These are phyloP conservation scores for Bradypus variegatus DNA, from an alignment of 2,797 vertebrate species.

Conservation along the genomic window DNA sequence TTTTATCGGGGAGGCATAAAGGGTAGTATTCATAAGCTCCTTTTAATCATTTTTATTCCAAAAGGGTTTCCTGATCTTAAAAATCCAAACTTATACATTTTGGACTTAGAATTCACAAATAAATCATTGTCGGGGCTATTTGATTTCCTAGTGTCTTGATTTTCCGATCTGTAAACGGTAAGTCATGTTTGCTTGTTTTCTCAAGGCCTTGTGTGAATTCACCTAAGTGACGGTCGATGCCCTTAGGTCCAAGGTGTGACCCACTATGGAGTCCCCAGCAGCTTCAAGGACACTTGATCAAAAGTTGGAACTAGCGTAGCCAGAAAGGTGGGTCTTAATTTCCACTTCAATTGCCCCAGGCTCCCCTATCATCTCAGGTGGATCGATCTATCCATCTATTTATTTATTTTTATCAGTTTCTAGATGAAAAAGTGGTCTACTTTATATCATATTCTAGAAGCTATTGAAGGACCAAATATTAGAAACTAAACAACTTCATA, in stretches of 20 bases:
- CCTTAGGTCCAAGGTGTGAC: background rate
- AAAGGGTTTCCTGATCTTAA: background rate
- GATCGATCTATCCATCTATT: background rate
- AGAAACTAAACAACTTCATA: constrained; percentile 17
- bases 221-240: background rate
- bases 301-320: background rate
- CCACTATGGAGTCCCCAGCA: background rate
- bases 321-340: background rate
- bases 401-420: background rate
- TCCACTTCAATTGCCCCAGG: background rate
- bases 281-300: background rate
- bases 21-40: background rate
- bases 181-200: background rate
- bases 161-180: background rate
- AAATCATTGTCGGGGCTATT: background rate
- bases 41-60: constrained; percentile 1
- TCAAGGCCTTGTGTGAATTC: background rate
- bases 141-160: background rate
- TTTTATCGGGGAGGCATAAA: background rate
- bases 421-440: background rate
- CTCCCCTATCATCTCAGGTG: background rate
- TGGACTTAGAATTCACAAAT: background rate
- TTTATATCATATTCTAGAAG: background rate
- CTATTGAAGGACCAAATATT: background rate
- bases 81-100: background rate